Base-by-base conservation (phyloP, 2,888 invertebrate species). In the Ophion ellenae region DNA sequence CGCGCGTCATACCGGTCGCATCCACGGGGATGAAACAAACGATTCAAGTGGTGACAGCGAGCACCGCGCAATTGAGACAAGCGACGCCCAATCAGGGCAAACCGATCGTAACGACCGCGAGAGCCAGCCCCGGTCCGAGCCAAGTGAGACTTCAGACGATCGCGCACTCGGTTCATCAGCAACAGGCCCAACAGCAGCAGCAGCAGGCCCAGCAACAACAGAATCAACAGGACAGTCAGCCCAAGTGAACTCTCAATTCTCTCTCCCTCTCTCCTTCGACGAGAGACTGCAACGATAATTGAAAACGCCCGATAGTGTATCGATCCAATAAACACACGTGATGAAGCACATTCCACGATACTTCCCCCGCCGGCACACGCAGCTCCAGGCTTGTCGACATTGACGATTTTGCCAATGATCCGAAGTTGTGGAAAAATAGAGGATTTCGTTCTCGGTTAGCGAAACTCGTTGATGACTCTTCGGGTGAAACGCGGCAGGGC, bases 1-100 rank as follows among this genome's bases (percentile, higher is more conserved):
- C 96, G 0, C 94, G 97, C 45, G 96, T 97, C 2, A 96, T 96
- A 89, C 96, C 97, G 1, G 95, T 96, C 76, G 91, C 93, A 5
- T 93, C 94, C 0, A 94, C 87, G 86, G 95, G 94, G 91, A 94
- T 94, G 90, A 96, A 95, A 93, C 96, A 94, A 94, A 95, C 96
- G 0, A 96, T 96, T 89, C 96, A 96, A 94, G 96, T 96, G 69
- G 93, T 93, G 1, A 90, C 92, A 1, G 94, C 92, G 1, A 91
- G 91, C 36, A 92, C 89, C 20, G 91, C 95, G 81, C 95, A 95
- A 90, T 93, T 95, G 85, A 89, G 94, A 57, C 94, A 94, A 78
- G 90, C 91, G 1, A 88, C 92, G 14, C 91, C 93, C 1, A 88
- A 89, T 9, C 93, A 93, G 84, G 93, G 92, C 0, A 94, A 94